Conservation (phyloP, 1,140 invertebrate genomes). For the Penaeus indicus region DNA sequence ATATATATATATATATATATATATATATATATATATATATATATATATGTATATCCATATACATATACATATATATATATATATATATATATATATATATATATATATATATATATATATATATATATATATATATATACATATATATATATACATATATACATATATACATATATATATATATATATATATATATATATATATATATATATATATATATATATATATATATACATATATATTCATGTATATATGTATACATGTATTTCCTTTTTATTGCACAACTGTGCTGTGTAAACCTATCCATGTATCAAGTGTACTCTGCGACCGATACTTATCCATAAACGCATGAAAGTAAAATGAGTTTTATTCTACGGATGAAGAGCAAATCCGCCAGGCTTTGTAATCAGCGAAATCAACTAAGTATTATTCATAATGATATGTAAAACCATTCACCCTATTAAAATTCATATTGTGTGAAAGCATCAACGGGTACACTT, state of each 20-base stretch:
- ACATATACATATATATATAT: neutral
- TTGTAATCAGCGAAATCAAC: too few species aligned
- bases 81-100: neutral
- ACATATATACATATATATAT: too few species aligned
- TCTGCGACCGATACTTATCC: too few species aligned
- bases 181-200: too few species aligned
- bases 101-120: neutral
- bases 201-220: neutral
- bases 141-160: neutral
- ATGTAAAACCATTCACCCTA: too few species aligned
- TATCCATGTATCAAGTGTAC: neutral
- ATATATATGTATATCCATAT: neutral
- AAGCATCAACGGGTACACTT: too few species aligned
- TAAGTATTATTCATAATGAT: too few species aligned
- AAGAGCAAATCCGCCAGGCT: too few species aligned
- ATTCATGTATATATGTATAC: neutral
- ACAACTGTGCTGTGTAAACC: neutral
- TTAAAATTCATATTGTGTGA: too few species aligned
- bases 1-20: constrained; percentile 16
- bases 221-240: neutral
- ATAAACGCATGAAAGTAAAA: too few species aligned
- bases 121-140: neutral
- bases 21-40: neutral
- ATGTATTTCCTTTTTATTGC: neutral
- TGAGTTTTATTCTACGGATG: too few species aligned